Base-by-base conservation (phyloP, 2,888 invertebrate species). In the Ophraella communa region DNA sequence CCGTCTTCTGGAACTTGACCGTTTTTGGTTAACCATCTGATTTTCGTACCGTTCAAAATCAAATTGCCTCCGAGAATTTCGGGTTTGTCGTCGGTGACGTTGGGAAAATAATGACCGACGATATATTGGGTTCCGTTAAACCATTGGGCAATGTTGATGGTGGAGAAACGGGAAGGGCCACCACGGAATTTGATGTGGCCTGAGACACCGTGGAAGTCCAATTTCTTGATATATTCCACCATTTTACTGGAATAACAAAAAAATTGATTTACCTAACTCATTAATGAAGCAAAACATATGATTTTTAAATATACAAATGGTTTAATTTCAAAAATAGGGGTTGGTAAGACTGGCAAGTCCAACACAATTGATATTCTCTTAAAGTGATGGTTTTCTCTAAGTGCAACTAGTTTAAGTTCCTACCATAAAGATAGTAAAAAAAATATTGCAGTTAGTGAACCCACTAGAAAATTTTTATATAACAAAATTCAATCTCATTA, bases 161-260 rank as follows among this genome's bases (percentile, higher is more conserved):
- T 82, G 0, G 88, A 87, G 62, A 87, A 84, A 33, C 92, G 83
- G 3, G 92, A 90, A 1, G 90, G 88, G 0, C 90, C 90, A 1
- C 87, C 87, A 0, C 85, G 81, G 77, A 93, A 93, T 70, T 87
- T 86, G 4, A 93, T 89, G 63, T 85, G 83, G 0, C 93, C 93
- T 0, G 92, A 91, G 0, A 92, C 89, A 2, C 93, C 93, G 53
- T 86, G 78, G 77, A 92, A 93, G 74, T 91, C 87, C 0, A 89
- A 89, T 65, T 86, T 81, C 71, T 87, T 85, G 33, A 93, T 85
- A 11, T 89, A 82, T 14, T 87, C 82, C 1, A 88, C 87, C 51
- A 90, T 84, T 63, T 85, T 83, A 67, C 88, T 88, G 75, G 58
- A 82, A 66, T 14, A 14, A 14, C n/a, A 14, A 58, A 8, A 59